These are phyloP conservation scores for Xanthostigma xanthostigma DNA, from an alignment of 2,888 invertebrate species.

Conservation along the genomic window DNA sequence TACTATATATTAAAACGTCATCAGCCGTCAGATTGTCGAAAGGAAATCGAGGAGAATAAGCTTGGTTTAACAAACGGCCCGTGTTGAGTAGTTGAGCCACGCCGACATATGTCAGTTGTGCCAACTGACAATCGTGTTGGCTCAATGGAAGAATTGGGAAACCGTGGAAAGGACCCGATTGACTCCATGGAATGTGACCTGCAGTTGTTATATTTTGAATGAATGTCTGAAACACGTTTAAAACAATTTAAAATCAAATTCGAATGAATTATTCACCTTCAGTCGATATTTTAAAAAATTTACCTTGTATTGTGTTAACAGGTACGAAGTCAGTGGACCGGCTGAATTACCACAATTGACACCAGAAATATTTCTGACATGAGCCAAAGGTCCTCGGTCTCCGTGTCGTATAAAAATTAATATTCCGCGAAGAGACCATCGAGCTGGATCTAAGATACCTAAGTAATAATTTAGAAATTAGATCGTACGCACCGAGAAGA, in stretches of 20 bases:
- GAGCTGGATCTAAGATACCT: constrained; percentile 30
- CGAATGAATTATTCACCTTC: not conserved
- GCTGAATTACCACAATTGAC: constrained; percentile 52
- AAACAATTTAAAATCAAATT: not conserved
- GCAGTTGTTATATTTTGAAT: constrained; percentile 37
- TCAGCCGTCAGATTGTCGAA: constrained; percentile 31
- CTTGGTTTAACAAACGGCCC: constrained; percentile 49
- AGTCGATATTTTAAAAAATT: not conserved
- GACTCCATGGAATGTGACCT: constrained; percentile 57
- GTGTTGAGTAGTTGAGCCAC: constrained; percentile 68
- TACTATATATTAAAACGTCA: constrained; percentile 59
- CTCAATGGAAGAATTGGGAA: constrained; percentile 61
- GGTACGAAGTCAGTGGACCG: constrained; percentile 17
- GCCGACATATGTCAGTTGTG: constrained; percentile 72
- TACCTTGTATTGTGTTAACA: constrained; percentile 26
- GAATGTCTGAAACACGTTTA: constrained; percentile 29
- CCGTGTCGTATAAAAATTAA: constrained; percentile 74
- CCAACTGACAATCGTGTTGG: constrained; percentile 58
- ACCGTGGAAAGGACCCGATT: constrained; percentile 69
- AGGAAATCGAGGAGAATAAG: constrained; percentile 36
- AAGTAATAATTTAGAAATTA: constrained; percentile 10
- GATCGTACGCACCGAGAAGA: too few species aligned
- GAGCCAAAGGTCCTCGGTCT: constrained; percentile 75
- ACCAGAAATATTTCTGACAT: constrained; percentile 60
- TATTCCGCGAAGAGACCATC: constrained; percentile 53